A percentile compares a stretch with the other conserved stretches of the same genome.
Evolutionary conservation across 2,888 invertebrate genomes (phyloP).

Genomic region (Leptopilina drosophilae): DNA sequence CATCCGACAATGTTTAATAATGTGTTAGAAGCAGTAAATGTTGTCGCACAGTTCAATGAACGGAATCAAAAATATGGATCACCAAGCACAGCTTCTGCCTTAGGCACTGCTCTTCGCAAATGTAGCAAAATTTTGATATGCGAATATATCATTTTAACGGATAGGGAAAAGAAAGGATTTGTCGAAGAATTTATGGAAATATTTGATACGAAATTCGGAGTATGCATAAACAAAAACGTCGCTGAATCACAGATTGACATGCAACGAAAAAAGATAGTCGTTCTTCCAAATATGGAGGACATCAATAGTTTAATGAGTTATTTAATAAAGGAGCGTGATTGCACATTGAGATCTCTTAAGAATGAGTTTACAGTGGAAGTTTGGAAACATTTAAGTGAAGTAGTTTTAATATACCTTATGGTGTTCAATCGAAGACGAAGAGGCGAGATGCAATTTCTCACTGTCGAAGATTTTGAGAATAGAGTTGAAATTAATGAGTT

Average conservation of each 20-base stretch:
- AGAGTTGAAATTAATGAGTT: not conserved
- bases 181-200: no score
- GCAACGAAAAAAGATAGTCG: not conserved
- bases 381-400: not conserved
- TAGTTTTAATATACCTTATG: not conserved
- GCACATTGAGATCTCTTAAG: not conserved
- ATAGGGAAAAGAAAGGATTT: not conserved
- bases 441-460: not conserved
- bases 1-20: not conserved
- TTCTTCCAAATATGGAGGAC: not conserved
- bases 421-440: not conserved
- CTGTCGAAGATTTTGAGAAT: not conserved
- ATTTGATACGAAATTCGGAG: no score
- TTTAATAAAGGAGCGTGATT: not conserved
- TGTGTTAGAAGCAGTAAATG: not conserved
- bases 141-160: not conserved
- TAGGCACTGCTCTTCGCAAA: conserved; percentile 42
- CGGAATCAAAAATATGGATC: not conserved
- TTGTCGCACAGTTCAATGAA: not conserved
- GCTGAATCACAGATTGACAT: not conserved
- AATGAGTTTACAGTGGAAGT: not conserved
- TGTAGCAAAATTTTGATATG: no score
- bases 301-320: not conserved
- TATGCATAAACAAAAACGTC: no score
- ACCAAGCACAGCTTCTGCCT: not conserved